Evolutionary conservation across 2,113 vertebrate species (phyloP).

Genomic region (Takifugu flavidus): DNA sequence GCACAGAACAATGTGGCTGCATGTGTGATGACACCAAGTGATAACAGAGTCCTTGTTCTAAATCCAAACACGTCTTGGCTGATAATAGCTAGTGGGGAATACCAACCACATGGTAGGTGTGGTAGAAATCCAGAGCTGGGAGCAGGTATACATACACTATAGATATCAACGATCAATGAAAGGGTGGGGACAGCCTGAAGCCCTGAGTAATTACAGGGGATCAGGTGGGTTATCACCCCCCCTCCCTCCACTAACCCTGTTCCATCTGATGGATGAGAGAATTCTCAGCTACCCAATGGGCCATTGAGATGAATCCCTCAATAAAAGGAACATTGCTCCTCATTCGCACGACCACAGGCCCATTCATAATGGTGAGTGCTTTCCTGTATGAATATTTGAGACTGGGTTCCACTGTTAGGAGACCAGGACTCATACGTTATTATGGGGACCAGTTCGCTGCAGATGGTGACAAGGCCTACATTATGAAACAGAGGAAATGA

Average conservation of each 20-base stretch:
- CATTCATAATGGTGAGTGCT: constrained; percentile 44
- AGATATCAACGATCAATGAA: constrained; percentile 43
- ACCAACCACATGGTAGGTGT: too few relatives aligned
- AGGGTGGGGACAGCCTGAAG: constrained; percentile 27
- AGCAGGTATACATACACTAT: constrained; percentile 6
- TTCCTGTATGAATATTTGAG: constrained; percentile 25
- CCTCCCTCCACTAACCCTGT: not conserved
- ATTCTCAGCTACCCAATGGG: constrained; percentile 19
- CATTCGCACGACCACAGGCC: constrained; percentile 39
- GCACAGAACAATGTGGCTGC: too few relatives aligned
- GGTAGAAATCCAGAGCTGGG: not conserved
- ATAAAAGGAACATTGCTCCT: constrained; percentile 58
- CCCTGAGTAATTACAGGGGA: constrained; percentile 37
- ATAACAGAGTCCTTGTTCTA: too few relatives aligned
- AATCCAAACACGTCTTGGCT: too few relatives aligned
- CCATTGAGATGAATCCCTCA: constrained; percentile 60
- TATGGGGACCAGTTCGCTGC: constrained; percentile 11
- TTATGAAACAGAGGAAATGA: not conserved
- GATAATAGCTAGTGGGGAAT: too few relatives aligned
- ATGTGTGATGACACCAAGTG: too few relatives aligned
- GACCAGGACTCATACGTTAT: constrained; percentile 40
- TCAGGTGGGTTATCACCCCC: constrained; percentile 46
- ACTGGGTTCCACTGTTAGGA: constrained; percentile 41
- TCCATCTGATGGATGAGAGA: constrained; percentile 53
- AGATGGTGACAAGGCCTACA: constrained; percentile 4